phyloP scores from a whole-genome alignment of 2,797 vertebrate genomes.

The Cheirogaleus major region DNA sequence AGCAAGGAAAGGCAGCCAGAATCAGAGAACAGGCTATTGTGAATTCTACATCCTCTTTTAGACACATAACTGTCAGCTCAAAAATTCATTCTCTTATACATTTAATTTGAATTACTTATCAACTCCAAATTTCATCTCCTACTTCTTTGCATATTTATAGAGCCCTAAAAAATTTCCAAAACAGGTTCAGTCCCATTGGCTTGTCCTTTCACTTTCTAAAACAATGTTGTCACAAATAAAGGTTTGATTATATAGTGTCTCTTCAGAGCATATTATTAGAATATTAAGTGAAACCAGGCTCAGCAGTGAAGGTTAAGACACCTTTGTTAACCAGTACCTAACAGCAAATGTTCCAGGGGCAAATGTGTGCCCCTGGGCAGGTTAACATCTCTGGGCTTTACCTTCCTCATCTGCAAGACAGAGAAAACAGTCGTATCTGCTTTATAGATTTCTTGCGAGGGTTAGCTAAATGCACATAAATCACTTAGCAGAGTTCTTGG shows the following conservation, averaged over 20 bases:
- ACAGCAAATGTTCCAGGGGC: neutral
- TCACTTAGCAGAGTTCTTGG: no score
- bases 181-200: neutral
- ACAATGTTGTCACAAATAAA: neutral
- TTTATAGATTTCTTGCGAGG: no score
- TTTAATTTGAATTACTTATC: neutral
- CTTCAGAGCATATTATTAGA: neutral
- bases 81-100: neutral
- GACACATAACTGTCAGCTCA: neutral
- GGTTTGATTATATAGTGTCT: neutral
- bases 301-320: neutral
- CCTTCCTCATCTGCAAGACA: no score
- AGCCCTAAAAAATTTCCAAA: neutral
- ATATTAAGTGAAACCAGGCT: neutral
- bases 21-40: neutral
- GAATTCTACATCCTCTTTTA: neutral
- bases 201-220: neutral
- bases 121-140: slow-evolving; percentile 6
- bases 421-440: no score
- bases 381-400: no score
- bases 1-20: neutral
- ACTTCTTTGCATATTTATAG: neutral
- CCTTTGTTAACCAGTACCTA: neutral
- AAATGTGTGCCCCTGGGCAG: no score
- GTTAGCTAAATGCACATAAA: no score